phyloP scores from a whole-genome alignment of 1,140 invertebrate species.

The Apolygus lucorum region DNA sequence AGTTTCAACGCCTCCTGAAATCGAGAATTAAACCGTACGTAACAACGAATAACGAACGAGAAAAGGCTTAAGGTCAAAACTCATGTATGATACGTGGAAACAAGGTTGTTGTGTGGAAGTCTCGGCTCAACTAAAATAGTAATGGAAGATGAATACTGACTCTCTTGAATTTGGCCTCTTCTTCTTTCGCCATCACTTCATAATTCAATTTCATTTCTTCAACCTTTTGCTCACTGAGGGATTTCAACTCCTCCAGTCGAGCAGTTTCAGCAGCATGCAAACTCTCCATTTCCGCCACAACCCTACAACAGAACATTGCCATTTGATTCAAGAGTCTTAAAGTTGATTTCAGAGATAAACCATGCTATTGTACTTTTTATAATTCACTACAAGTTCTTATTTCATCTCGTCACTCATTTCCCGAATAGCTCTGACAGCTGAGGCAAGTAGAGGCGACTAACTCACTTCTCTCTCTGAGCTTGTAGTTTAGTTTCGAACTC shows the following conservation, averaged over 20 bases:
- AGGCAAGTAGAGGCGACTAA: background rate
- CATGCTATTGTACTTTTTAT: background rate
- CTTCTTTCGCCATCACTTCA: constrained; percentile 18
- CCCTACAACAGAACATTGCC: constrained; percentile 23
- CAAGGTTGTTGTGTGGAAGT: background rate
- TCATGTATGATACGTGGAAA: background rate
- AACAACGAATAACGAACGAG: background rate
- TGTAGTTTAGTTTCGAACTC: constrained; percentile 20
- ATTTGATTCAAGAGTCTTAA: background rate
- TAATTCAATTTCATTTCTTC: constrained; percentile 18
- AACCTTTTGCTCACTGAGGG: constrained; percentile 10
- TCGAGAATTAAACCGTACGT: background rate
- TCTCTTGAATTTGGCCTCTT: constrained; percentile 18
- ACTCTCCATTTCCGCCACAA: constrained; percentile 10
- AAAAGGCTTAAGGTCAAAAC: background rate
- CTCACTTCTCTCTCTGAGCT: constrained; percentile 22
- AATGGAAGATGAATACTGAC: constrained; percentile 14
- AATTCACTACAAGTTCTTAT: background rate
- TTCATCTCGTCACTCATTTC: background rate
- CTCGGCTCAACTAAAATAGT: background rate
- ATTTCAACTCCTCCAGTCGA: constrained; percentile 6
- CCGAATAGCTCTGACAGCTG: constrained; percentile 10
- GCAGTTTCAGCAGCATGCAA: constrained; percentile 2
- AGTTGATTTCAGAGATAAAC: background rate
- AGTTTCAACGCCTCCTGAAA: constrained; percentile 22